Percentiles rank a stretch among this genome's conserved stretches.
Evolutionary conservation across 30 jellyfish, hydroid and myxozoan species (phyloP).

Genomic region (Pelagia noctiluca): DNA sequence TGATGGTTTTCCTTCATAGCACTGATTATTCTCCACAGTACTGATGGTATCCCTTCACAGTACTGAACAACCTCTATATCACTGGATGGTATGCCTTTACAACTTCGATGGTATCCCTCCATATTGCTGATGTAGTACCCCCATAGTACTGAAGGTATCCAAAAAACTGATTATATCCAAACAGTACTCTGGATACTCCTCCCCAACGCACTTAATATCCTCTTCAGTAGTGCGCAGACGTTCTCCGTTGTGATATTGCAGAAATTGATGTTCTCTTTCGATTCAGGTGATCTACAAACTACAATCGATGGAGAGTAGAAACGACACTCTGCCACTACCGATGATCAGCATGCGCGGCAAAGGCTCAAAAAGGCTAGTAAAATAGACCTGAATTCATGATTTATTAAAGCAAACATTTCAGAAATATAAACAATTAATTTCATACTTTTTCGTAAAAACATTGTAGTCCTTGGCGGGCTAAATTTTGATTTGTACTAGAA

Average conservation of each 20-base stretch:
- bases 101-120: too few relatives aligned
- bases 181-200: too few relatives aligned
- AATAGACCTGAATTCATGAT: not conserved
- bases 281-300: slow-evolving; percentile 81
- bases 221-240: not conserved
- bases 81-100: too few relatives aligned
- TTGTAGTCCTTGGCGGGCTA: too few relatives aligned
- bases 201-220: not conserved
- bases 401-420: not conserved
- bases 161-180: too few relatives aligned
- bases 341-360: slow-evolving; percentile 94
- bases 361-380: slow-evolving; percentile 79
- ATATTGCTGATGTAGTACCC: too few relatives aligned
- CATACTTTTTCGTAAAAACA: not conserved
- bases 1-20: too few relatives aligned
- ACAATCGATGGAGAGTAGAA: slow-evolving; percentile 97
- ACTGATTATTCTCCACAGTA: too few relatives aligned
- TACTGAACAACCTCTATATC: too few relatives aligned
- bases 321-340: slow-evolving; percentile 94
- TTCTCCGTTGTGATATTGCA: not conserved
- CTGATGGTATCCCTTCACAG: too few relatives aligned
- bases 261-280: not conserved
- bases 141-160: too few relatives aligned
- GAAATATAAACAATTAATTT: not conserved
- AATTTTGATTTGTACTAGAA: too few relatives aligned